phyloP scores from a whole-genome alignment of 2,888 invertebrate genomes.

The Tetramorium bicarinatum region DNA sequence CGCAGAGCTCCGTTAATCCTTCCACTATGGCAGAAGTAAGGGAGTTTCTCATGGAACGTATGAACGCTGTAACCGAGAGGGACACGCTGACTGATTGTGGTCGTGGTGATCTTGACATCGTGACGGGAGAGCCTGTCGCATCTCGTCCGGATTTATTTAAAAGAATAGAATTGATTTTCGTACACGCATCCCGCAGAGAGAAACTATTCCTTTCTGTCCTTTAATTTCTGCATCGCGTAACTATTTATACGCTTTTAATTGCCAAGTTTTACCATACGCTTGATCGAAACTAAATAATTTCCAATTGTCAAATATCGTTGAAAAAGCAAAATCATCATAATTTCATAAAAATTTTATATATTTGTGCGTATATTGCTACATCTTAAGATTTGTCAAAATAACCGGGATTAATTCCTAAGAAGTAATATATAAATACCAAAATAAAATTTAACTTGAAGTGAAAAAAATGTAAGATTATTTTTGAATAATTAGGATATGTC shows the following conservation, averaged over 20 bases:
- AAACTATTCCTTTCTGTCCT: neutral
- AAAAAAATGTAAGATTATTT: neutral
- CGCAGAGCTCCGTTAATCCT: slow-evolving; percentile 71
- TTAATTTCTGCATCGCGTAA: neutral
- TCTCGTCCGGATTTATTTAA: slow-evolving; percentile 77
- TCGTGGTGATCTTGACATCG: slow-evolving; percentile 84
- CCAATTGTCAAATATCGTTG: neutral
- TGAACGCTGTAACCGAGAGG: slow-evolving; percentile 85
- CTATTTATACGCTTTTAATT: neutral
- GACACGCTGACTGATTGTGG: slow-evolving; percentile 86
- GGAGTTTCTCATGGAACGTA: slow-evolving; percentile 84
- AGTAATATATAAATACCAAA: too few relatives aligned
- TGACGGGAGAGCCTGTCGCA: slow-evolving; percentile 78
- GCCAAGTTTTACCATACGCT: neutral
- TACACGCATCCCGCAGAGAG: neutral
- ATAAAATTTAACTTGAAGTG: neutral
- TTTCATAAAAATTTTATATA: neutral
- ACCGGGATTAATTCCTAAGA: too few relatives aligned
- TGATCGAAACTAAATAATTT: neutral
- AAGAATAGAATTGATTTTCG: slow-evolving; percentile 71
- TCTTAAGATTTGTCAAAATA: neutral
- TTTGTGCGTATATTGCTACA: neutral
- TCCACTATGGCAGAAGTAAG: slow-evolving; percentile 78
- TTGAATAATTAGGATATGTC: neutral
- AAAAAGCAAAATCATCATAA: neutral